A percentile compares a stretch with the other conserved stretches of the same genome.
These are phyloP conservation scores for Nephrotoma appendiculata DNA, from an alignment of 2,888 invertebrate species.

Conservation along the genomic window DNA sequence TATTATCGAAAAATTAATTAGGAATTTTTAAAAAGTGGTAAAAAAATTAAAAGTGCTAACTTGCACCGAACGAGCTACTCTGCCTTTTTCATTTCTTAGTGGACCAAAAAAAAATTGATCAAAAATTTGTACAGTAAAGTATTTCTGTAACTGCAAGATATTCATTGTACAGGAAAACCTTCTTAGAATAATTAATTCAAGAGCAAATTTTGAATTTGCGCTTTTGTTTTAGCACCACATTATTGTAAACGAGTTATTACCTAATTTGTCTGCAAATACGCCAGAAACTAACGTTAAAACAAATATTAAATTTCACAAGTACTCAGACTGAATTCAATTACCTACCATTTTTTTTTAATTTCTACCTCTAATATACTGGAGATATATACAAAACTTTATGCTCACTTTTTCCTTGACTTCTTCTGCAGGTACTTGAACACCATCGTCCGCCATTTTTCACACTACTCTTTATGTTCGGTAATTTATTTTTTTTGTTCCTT, in stretches of 20 bases:
- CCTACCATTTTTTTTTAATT: background rate
- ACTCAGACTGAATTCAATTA: background rate
- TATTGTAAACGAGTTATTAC: background rate
- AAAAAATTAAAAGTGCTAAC: no score
- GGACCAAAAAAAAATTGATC: no score
- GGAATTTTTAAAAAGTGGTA: no score
- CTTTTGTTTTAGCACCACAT: no score
- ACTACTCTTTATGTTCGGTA: background rate
- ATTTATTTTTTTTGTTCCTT: background rate
- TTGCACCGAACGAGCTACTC: no score
- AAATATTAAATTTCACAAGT: background rate
- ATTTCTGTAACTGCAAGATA: no score
- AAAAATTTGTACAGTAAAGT: no score
- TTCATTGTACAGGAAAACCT: no score
- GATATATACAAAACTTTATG: background rate
- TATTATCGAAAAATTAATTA: no score
- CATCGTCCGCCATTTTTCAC: background rate
- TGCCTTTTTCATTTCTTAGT: no score
- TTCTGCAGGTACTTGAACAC: background rate
- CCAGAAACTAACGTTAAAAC: background rate
- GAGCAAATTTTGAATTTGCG: no score
- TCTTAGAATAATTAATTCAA: no score
- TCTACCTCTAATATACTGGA: background rate
- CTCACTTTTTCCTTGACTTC: slow-evolving; percentile 2
- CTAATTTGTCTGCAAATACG: background rate